Conservation (phyloP, 2,113 vertebrate species). For the Scopus umbretta region DNA sequence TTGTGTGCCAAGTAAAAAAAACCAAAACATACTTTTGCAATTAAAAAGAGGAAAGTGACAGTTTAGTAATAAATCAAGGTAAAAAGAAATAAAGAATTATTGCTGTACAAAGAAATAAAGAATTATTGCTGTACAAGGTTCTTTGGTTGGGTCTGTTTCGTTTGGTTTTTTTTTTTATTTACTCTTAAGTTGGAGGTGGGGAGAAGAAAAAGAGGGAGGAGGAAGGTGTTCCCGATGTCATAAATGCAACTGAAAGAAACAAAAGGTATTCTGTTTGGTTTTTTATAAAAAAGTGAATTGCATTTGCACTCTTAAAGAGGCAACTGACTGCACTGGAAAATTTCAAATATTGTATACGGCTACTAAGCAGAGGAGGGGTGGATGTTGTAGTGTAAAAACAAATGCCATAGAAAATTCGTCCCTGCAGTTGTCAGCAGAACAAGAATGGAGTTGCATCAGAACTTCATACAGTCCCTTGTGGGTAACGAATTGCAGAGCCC, state of each 20-base stretch:
- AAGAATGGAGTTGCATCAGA: neutral
- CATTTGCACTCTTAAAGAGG: neutral
- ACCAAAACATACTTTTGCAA: neutral
- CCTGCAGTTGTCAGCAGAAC: neutral
- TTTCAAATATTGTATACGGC: neutral
- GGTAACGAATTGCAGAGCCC: neutral
- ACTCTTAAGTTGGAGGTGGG: neutral
- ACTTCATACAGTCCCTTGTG: neutral
- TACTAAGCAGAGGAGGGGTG: fast-evolving
- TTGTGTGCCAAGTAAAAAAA: neutral
- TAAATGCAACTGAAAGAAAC: neutral
- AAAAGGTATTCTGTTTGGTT: neutral
- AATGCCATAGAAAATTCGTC: neutral
- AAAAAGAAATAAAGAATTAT: neutral
- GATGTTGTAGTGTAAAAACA: neutral
- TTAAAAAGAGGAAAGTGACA: neutral
- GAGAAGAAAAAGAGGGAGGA: neutral
- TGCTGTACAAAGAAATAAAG: neutral
- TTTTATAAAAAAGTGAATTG: neutral
- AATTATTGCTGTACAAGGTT: neutral
- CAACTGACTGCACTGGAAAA: neutral
- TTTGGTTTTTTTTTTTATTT: neutral
- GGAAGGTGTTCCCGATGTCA: neutral
- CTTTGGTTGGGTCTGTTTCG: neutral
- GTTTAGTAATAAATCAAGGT: neutral